A percentile compares a stretch with the other conserved stretches of the same genome.
phyloP scores from a whole-genome alignment of 1,140 invertebrate species.

The Heliconius eleuchia region DNA sequence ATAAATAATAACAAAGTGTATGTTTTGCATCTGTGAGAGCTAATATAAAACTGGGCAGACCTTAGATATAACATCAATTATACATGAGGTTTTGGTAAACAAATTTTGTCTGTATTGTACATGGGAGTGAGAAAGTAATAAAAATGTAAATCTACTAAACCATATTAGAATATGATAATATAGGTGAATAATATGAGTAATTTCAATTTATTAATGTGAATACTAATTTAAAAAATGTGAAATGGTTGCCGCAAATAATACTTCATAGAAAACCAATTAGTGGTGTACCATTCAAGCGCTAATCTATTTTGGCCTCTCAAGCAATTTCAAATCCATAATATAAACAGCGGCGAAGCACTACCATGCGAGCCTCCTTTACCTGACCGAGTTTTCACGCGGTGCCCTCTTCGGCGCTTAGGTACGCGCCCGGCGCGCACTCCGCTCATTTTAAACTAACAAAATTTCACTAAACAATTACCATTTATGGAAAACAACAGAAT shows the following conservation, averaged over 20 bases:
- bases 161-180: background rate
- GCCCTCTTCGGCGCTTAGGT: constrained; percentile 63
- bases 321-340: constrained; percentile 56
- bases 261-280: constrained; percentile 28
- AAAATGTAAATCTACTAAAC: constrained; percentile 5
- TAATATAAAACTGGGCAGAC: background rate
- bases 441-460: constrained; percentile 58
- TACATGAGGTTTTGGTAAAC: constrained; percentile 7
- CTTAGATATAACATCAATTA: background rate
- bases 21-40: background rate
- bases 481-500: constrained; percentile 36
- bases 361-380: constrained; percentile 67
- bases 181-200: background rate
- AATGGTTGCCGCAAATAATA: constrained; percentile 34
- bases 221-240: background rate
- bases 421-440: constrained; percentile 67
- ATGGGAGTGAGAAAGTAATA: constrained; percentile 3
- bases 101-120: background rate
- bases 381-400: constrained; percentile 65
- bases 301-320: constrained; percentile 59
- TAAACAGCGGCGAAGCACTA: constrained; percentile 52
- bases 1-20: background rate
- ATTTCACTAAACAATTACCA: constrained; percentile 41
- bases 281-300: constrained; percentile 53
- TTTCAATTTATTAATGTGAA: background rate